Percentiles rank a stretch among this genome's conserved stretches.
Conservation (phyloP, 2,797 vertebrate species). For the Cyclura pinguis region DNA sequence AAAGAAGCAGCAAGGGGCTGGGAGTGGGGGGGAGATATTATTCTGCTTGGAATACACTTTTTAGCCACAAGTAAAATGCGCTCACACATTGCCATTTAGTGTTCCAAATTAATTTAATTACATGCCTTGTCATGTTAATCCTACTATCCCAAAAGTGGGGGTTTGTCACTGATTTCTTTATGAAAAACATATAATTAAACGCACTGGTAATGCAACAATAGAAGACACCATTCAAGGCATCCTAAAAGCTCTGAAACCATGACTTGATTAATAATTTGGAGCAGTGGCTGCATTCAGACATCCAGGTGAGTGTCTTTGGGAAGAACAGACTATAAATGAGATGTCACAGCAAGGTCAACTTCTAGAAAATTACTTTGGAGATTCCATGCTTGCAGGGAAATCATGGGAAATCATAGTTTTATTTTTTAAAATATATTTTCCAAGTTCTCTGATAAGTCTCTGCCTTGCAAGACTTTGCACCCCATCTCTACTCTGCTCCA, state of each 20-base stretch:
- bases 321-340: too few relatives aligned
- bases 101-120: conserved; percentile 67
- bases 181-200: neutral
- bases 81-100: conserved; percentile 30
- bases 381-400: too few relatives aligned
- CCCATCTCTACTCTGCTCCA: too few relatives aligned
- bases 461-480: neutral
- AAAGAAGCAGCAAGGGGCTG: neutral
- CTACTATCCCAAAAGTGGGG: conserved; percentile 1
- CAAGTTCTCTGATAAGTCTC: neutral
- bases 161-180: conserved; percentile 1
- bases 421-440: too few relatives aligned
- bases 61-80: conserved; percentile 37
- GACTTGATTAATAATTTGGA: neutral
- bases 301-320: neutral
- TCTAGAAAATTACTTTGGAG: too few relatives aligned
- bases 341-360: too few relatives aligned
- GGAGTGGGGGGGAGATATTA: conserved; percentile 18
- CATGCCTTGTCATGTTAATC: conserved; percentile 14
- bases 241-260: neutral
- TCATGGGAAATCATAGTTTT: too few relatives aligned
- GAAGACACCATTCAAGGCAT: neutral
- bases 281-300: neutral
- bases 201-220: neutral
- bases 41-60: conserved; percentile 63